Evolutionary conservation across 2,113 vertebrate species (phyloP), one percentile per base, ranked within the genome.

Genomic region (Solea senegalensis): DNA sequence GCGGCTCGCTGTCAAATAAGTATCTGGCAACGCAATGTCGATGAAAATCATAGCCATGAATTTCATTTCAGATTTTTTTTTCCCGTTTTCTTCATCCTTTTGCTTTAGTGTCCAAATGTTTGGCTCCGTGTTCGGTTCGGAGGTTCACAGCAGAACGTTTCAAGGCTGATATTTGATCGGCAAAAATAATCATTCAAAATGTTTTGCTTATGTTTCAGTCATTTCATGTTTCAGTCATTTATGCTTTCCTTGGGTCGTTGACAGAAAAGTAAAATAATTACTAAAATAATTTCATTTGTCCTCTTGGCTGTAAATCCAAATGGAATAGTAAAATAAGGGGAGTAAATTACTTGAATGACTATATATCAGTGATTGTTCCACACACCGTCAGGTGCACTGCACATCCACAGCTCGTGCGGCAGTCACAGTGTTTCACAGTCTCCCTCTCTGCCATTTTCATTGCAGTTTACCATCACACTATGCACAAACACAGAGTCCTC

Each of bases 21-120:
- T 61, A 67, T 72, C 73, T 66, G 60, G n/a, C 11, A 55, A 57
- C 16, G 71, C 11, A 55, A 57, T 26, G 71, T 3, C 34, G 16
- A 74, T 43, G 61, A 65, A 13, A 41, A 40, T 74, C 43, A 43
- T 34, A 34, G 34, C 34, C 51, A 10, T 46, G n/a, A 40, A 2
- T 27, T 65, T 43, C 7, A 39, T 44, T 11, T 50, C 27, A 60
- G 26, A 12, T 74, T 54, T 66, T 74, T 34, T 1, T 44, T 8
- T 41, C 21, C 1, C 21, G 21, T 48, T 62, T 27, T 48, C 34
- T 6, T 60, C 13, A 13, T 49, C 49, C 45, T n/a, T 39, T 45
- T 69, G 27, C 49, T 21, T 21, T 21, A 63, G 15, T 7, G 16
- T 78, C 46, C 50, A 73, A 21, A 26, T 55, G 8, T 15, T 44